A percentile compares a stretch with the other conserved stretches of the same genome.
These are phyloP conservation scores for Stictonetta naevosa DNA, from an alignment of 2,113 vertebrate species.

Conservation along the genomic window DNA sequence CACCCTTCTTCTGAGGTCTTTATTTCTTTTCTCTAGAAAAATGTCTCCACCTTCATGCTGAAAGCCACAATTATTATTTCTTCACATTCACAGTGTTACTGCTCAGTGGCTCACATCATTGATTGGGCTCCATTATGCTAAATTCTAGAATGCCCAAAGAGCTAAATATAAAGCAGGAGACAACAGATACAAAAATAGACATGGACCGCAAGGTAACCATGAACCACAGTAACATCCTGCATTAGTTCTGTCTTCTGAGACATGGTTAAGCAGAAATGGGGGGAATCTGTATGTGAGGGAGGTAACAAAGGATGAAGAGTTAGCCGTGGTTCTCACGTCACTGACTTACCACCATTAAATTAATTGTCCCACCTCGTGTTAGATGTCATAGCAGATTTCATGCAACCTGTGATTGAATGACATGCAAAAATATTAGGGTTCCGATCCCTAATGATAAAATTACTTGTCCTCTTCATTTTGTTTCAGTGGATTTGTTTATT, in stretches of 20 bases:
- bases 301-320: not conserved
- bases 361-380: not conserved
- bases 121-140: constrained; percentile 43
- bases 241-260: not conserved
- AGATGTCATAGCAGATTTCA: not conserved
- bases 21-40: constrained; percentile 61
- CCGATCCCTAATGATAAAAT: not conserved
- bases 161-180: constrained; percentile 48
- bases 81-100: constrained; percentile 38
- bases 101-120: constrained; percentile 40
- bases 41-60: constrained; percentile 49
- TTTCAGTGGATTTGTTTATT: not conserved
- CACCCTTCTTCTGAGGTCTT: constrained; percentile 53
- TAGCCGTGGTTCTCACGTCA: not conserved
- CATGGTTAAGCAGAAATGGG: not conserved
- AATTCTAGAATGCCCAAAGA: constrained; percentile 31
- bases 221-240: not conserved
- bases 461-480: not conserved
- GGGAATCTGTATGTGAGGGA: not conserved
- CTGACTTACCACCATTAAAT: not conserved
- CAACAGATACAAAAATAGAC: constrained; percentile 42
- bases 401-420: not conserved
- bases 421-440: not conserved
- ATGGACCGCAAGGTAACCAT: not conserved
- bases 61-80: constrained; percentile 63